Percentiles rank a stretch among this genome's conserved stretches.
Conservation (phyloP, 2,113 vertebrate genomes). For the Theristicus caerulescens region DNA sequence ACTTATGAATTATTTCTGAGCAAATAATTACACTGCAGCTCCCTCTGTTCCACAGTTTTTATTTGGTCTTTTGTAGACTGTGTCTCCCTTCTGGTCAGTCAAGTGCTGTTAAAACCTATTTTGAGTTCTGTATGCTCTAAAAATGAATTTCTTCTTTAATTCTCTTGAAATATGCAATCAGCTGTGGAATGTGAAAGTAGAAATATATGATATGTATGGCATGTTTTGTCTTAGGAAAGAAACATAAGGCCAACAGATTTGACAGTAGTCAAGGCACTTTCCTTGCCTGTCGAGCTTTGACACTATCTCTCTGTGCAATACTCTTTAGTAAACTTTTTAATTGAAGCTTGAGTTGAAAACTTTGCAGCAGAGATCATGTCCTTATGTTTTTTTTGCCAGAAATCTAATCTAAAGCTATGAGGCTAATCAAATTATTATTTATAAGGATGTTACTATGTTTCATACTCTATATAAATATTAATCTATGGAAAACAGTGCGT, state of each 20-base stretch:
- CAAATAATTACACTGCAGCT: slow-evolving; percentile 22
- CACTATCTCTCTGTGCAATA: not conserved
- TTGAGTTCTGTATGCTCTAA: not conserved
- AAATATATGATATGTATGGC: not conserved
- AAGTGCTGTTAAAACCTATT: not conserved
- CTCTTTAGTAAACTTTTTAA: not conserved
- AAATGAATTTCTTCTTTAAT: not conserved
- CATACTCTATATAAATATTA: not conserved
- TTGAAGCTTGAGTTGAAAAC: not conserved
- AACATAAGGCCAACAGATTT: not conserved
- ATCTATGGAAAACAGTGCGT: not conserved
- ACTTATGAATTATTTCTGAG: slow-evolving; percentile 49
- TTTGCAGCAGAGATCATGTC: not conserved
- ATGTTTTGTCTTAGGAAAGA: not conserved
- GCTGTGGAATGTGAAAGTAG: not conserved
- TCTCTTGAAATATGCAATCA: not conserved
- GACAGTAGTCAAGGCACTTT: not conserved
- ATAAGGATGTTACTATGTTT: not conserved
- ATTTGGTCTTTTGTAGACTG: slow-evolving; percentile 16
- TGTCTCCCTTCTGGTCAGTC: not conserved
- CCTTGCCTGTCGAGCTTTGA: not conserved
- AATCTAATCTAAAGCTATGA: not conserved
- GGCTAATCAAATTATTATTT: not conserved
- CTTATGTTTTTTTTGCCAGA: not conserved
- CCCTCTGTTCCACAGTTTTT: not conserved